Conservation (phyloP, 1,140 invertebrate species). For the Zaprionus kolodkinae region DNA sequence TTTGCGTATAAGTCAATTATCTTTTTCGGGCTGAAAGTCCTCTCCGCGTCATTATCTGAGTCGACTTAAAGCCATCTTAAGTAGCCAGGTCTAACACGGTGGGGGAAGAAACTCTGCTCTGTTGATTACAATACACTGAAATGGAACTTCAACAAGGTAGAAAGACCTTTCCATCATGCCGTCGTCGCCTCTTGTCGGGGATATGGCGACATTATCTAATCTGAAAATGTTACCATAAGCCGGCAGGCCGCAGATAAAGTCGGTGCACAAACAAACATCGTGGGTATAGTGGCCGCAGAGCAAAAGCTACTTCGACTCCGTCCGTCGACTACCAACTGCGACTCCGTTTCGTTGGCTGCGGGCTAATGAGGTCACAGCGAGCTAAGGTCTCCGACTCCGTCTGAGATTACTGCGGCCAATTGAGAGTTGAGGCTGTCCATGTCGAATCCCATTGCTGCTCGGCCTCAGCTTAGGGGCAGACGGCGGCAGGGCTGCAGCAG, state of each 20-base stretch:
- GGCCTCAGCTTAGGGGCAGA: background rate
- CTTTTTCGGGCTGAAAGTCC: conserved; percentile 20
- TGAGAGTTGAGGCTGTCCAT: conserved; percentile 4
- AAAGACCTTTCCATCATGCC: conserved; percentile 46
- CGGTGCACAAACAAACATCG: background rate
- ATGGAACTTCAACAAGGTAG: conserved; percentile 17
- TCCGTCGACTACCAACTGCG: background rate
- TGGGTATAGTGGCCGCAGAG: background rate
- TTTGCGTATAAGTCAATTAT: conserved; percentile 23
- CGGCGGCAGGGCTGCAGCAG: background rate
- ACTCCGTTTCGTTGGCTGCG: conserved; percentile 18
- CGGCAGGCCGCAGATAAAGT: conserved; percentile 51
- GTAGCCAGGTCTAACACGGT: background rate
- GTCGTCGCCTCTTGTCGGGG: conserved; percentile 53
- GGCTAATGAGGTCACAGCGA: conserved; percentile 72
- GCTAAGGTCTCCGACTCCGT: conserved; percentile 37
- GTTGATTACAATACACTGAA: conserved; percentile 5
- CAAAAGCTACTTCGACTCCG: conserved; percentile 28
- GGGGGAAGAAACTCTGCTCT: background rate
- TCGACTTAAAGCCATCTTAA: background rate
- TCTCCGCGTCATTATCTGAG: conserved; percentile 2
- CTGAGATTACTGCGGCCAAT: conserved; percentile 35
- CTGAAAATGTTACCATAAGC: conserved; percentile 56
- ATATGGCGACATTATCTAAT: conserved; percentile 65
- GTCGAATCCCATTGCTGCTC: background rate